A percentile compares a stretch with the other conserved stretches of the same genome.
Evolutionary conservation across 2,113 vertebrate genomes (phyloP).

Genomic region (Muntiacus muntjak): DNA sequence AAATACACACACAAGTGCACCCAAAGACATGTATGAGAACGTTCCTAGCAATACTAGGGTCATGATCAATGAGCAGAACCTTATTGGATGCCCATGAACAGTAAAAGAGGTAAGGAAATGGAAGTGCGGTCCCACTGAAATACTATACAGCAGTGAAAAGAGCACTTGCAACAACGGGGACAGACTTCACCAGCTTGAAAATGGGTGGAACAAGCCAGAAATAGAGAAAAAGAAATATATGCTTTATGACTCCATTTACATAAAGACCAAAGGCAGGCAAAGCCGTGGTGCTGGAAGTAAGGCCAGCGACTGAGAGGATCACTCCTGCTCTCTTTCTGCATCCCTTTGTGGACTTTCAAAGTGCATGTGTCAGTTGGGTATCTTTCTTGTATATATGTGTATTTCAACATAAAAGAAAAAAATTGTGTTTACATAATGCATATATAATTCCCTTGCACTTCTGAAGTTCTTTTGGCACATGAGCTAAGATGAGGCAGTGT

Average conservation of each 20-base stretch:
- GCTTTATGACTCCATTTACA: rapidly evolving
- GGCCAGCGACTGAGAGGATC: rapidly evolving
- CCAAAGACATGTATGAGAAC: rapidly evolving
- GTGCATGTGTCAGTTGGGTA: rapidly evolving
- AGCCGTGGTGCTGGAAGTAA: neutral
- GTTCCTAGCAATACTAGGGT: neutral
- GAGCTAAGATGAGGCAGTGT: neutral
- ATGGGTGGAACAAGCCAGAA: rapidly evolving
- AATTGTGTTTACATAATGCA: neutral
- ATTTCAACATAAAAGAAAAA: neutral
- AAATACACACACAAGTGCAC: rapidly evolving
- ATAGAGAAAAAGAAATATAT: rapidly evolving
- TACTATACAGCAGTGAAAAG: rapidly evolving
- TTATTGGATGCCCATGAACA: rapidly evolving
- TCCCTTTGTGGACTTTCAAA: neutral
- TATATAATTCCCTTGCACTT: neutral
- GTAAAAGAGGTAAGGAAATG: rapidly evolving
- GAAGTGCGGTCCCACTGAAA: rapidly evolving
- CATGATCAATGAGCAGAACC: rapidly evolving
- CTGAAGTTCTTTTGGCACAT: neutral
- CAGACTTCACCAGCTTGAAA: rapidly evolving
- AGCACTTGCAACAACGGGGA: rapidly evolving
- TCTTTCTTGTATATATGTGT: neutral
- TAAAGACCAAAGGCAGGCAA: neutral
- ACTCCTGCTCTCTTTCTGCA: rapidly evolving